A percentile compares a stretch with the other conserved stretches of the same genome.
Evolutionary conservation across 2,113 vertebrate species (phyloP).

Genomic region (Sclerurus mexicanus): DNA sequence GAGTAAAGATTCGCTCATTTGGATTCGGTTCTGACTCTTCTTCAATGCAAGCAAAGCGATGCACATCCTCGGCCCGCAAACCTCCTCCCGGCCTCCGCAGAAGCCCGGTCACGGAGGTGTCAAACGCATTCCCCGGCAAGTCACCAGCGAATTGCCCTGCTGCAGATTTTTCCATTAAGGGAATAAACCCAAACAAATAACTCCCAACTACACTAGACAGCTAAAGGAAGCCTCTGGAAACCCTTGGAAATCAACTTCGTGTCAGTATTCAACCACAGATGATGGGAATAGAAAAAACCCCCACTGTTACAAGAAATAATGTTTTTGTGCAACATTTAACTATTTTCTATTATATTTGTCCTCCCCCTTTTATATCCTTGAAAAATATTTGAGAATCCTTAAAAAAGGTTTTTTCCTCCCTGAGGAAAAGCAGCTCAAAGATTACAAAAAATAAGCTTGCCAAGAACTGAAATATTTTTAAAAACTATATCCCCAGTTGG

Average conservation of each 20-base stretch:
- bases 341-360: background rate
- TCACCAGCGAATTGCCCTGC: background rate
- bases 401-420: background rate
- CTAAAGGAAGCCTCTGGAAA: background rate
- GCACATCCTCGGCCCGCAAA: background rate
- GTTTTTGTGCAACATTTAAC: background rate
- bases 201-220: accelerated
- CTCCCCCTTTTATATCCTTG: background rate
- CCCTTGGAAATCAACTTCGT: accelerated
- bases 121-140: background rate
- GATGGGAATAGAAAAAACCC: background rate
- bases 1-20: background rate
- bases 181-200: background rate
- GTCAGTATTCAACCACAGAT: background rate
- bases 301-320: background rate
- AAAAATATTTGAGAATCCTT: background rate
- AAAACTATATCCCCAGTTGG: background rate
- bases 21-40: background rate
- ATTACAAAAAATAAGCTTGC: background rate
- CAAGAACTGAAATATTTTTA: background rate
- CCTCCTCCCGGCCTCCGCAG: background rate
- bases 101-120: background rate
- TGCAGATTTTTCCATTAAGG: background rate
- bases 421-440: background rate
- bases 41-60: accelerated